Evolutionary conservation across 2,113 vertebrate genomes (phyloP).

Genomic region (Oncorhynchus keta): DNA sequence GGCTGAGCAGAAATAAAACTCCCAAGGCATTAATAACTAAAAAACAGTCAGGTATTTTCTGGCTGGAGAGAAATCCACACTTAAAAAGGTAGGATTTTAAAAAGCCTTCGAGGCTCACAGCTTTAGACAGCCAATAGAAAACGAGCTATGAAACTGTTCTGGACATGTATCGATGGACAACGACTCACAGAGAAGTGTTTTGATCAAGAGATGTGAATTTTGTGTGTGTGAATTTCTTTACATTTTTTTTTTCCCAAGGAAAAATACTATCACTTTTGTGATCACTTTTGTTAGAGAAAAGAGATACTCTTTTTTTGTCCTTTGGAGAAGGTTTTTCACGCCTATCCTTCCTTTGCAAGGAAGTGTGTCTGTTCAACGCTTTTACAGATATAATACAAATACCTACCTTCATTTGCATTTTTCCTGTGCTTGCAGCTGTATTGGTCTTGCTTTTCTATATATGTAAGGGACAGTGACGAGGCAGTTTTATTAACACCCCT

Average conservation of each 20-base stretch:
- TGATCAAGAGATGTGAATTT: constrained; percentile 1
- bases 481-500: constrained; percentile 10
- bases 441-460: not conserved
- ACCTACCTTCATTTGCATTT: not conserved
- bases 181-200: constrained; percentile 42
- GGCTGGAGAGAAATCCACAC: constrained; percentile 57
- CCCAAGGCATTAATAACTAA: constrained; percentile 63
- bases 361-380: not conserved
- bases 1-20: constrained; percentile 29
- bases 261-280: too few species aligned
- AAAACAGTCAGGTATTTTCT: constrained; percentile 48
- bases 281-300: constrained; percentile 1
- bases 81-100: constrained; percentile 68
- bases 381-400: not conserved
- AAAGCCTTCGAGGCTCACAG: constrained; percentile 52
- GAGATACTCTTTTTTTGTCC: not conserved
- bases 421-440: not conserved
- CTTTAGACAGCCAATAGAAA: constrained; percentile 54
- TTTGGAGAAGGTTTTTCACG: not conserved
- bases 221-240: too few species aligned
- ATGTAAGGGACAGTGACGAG: constrained; percentile 4
- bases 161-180: constrained; percentile 45
- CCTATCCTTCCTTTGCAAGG: not conserved
- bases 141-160: constrained; percentile 54
- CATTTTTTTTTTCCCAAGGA: too few species aligned